Percentiles rank a stretch among this genome's conserved stretches.
phyloP scores from a whole-genome alignment of 2,113 vertebrate species.

The Microtus oregoni region DNA sequence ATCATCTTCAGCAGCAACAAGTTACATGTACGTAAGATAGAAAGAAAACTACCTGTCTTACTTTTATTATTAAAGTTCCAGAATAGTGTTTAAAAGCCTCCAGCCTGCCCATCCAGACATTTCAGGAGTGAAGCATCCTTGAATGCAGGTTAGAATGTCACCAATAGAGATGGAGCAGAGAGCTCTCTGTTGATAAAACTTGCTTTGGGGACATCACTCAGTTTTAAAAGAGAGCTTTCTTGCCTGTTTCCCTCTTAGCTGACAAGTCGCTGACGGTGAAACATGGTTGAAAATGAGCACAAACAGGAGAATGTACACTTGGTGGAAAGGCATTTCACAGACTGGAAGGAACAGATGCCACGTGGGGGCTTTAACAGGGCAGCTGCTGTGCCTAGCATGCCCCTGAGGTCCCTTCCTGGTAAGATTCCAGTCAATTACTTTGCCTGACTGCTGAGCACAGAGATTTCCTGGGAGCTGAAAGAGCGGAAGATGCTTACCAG shows the following conservation, averaged over 20 bases:
- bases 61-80: not conserved
- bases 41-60: constrained; percentile 28
- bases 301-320: not conserved
- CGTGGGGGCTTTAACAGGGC: not conserved
- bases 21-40: not conserved
- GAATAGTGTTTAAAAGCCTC: constrained; percentile 58
- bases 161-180: not conserved
- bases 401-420: not conserved
- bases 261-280: not conserved
- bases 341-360: not conserved
- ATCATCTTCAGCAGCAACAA: not conserved
- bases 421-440: not conserved
- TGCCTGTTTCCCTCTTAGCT: not conserved
- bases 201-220: not conserved
- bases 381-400: not conserved
- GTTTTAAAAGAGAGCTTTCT: not conserved
- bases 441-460: not conserved
- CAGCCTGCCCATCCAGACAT: not conserved
- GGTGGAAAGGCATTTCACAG: not conserved
- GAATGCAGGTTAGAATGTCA: constrained; percentile 50
- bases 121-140: constrained; percentile 38
- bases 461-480: not conserved
- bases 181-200: constrained; percentile 19
- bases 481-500: not conserved
- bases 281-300: not conserved